Percentiles rank a stretch among this genome's conserved stretches.
These are phyloP conservation scores for Minunthozetes semirufus DNA, from an alignment of 2,888 invertebrate genomes.

Conservation along the genomic window DNA sequence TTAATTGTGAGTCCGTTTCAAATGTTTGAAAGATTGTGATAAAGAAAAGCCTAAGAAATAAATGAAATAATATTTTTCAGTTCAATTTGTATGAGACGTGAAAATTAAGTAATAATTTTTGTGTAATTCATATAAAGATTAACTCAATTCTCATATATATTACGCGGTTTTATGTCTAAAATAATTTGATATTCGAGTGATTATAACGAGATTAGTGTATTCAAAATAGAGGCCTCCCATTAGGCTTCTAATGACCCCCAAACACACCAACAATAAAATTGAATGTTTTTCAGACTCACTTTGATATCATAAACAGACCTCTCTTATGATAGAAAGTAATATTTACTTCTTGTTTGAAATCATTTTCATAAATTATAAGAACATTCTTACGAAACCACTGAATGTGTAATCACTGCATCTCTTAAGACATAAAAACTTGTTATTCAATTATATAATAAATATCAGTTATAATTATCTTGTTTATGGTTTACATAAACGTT, in stretches of 20 bases:
- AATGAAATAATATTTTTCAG: background rate
- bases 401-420: background rate
- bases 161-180: conserved; percentile 1
- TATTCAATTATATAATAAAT: background rate
- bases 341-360: too few species aligned
- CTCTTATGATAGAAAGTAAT: too few species aligned
- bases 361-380: background rate
- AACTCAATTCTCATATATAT: conserved; percentile 1
- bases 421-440: background rate
- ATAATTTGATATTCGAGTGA: conserved; percentile 21
- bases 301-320: background rate
- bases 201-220: conserved; percentile 17
- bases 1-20: conserved; percentile 2
- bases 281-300: background rate
- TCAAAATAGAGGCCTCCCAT: conserved; percentile 20
- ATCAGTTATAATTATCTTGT: background rate
- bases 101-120: background rate
- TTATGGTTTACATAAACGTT: background rate
- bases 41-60: background rate
- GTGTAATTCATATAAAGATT: background rate
- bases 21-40: background rate
- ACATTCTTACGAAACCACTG: background rate
- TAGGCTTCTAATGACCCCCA: conserved; percentile 10
- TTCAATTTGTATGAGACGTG: background rate
- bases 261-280: conserved; percentile 18